Conservation (phyloP, 2,113 vertebrate species). For the Pagrus major region DNA sequence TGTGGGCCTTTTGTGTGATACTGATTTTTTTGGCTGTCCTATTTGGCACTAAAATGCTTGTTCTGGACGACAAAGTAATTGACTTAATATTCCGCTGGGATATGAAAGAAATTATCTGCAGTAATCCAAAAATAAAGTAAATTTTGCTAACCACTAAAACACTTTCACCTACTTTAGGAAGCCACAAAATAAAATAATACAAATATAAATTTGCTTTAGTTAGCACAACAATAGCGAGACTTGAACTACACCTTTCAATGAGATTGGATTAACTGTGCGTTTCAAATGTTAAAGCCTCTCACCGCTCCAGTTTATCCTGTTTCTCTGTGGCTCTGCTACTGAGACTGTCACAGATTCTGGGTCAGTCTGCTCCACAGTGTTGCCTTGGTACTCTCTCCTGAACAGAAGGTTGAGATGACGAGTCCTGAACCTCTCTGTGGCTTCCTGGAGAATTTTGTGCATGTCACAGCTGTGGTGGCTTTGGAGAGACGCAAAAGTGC, state of each 20-base stretch:
- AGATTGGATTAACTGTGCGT: neutral
- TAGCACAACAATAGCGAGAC: neutral
- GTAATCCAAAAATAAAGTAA: neutral
- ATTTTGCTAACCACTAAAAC: neutral
- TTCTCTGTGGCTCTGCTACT: slow-evolving; percentile 16
- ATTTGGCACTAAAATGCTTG: neutral
- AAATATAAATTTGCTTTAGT: neutral
- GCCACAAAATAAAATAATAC: no score
- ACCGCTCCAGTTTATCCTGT: slow-evolving; percentile 28
- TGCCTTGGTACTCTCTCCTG: neutral
- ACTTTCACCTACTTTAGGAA: neutral
- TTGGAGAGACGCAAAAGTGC: slow-evolving; percentile 64
- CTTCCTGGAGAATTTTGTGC: slow-evolving; percentile 70
- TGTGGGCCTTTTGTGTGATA: neutral
- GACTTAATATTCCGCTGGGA: neutral
- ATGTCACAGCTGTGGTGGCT: slow-evolving; percentile 73
- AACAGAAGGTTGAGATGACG: slow-evolving; percentile 1
- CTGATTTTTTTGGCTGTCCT: neutral
- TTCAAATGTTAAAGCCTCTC: slow-evolving; percentile 12
- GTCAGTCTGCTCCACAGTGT: neutral
- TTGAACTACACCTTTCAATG: neutral
- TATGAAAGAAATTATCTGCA: neutral
- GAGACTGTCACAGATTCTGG: neutral
- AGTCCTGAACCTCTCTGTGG: slow-evolving; percentile 63
- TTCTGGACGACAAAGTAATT: neutral